Percentiles rank a stretch among this genome's conserved stretches.
Conservation (phyloP, 2,888 invertebrate species). For the Caenorhabditis uteleia region DNA sequence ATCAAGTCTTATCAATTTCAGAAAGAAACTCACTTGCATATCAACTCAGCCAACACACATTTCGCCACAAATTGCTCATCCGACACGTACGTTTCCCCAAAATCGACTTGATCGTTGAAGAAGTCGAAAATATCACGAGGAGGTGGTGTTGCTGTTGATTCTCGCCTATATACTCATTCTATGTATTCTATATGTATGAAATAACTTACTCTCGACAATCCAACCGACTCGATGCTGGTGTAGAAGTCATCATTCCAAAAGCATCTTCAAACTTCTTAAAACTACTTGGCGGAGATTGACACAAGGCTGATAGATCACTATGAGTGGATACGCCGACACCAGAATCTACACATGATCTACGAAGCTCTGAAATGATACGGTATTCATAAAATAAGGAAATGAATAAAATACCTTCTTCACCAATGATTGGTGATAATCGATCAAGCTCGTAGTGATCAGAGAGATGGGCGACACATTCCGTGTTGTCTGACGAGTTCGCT, state of each 20-base stretch:
- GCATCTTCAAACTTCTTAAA: conserved; percentile 13
- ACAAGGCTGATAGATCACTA: conserved; percentile 55
- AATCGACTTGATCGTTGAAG: conserved; percentile 45
- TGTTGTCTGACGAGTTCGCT: not conserved
- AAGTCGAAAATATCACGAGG: conserved; percentile 40
- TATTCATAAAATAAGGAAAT: conserved; percentile 1
- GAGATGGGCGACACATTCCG: conserved; percentile 28
- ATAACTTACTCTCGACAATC: no score
- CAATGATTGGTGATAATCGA: conserved; percentile 24
- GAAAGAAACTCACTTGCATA: conserved; percentile 55
- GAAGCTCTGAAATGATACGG: conserved; percentile 10
- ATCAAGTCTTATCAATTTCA: not conserved
- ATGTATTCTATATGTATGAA: no score
- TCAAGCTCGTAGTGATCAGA: conserved; percentile 34
- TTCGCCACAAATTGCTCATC: conserved; percentile 65
- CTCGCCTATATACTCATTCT: conserved; percentile 1
- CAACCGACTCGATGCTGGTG: conserved; percentile 19
- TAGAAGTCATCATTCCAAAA: conserved; percentile 29
- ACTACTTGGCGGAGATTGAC: conserved; percentile 30
- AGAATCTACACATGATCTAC: conserved; percentile 58
- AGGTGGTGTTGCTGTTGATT: conserved; percentile 13
- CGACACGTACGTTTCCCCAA: conserved; percentile 29
- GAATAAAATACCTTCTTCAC: conserved; percentile 14
- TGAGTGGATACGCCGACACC: conserved; percentile 64
- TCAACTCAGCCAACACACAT: conserved; percentile 63